Evolutionary conservation across 2,797 vertebrate species (phyloP).

Genomic region (Helarctos malayanus): DNA sequence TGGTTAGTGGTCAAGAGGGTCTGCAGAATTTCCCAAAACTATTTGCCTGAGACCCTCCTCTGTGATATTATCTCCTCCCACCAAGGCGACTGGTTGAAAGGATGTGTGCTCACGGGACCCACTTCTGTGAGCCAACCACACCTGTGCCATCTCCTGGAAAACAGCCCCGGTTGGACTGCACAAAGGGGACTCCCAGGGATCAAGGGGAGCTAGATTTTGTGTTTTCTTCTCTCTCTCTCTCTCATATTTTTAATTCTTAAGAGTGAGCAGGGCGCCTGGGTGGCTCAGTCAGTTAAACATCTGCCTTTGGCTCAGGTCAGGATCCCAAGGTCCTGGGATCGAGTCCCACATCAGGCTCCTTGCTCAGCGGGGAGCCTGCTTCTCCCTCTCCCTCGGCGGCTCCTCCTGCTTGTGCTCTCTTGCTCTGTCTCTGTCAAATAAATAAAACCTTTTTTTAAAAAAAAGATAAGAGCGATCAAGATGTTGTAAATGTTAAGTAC

Average conservation of each 20-base stretch:
- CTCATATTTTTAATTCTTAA: neutral
- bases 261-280: too few relatives aligned
- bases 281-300: too few relatives aligned
- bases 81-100: neutral
- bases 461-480: neutral
- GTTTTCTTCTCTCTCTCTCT: neutral
- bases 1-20: fast-evolving
- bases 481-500: neutral
- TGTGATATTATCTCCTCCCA: fast-evolving
- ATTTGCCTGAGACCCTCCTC: fast-evolving
- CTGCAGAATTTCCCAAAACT: neutral
- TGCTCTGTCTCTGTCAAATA: neutral
- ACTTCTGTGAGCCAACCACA: fast-evolving
- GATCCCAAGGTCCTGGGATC: too few relatives aligned
- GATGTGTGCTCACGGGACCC: neutral
- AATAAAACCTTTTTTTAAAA: neutral
- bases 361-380: too few relatives aligned
- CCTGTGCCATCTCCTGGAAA: fast-evolving
- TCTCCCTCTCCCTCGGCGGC: too few relatives aligned
- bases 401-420: too few relatives aligned
- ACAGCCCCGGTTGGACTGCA: fast-evolving
- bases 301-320: too few relatives aligned
- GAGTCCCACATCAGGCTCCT: too few relatives aligned
- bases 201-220: fast-evolving
- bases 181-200: fast-evolving